phyloP scores from a whole-genome alignment of 2,888 invertebrate genomes.

The Apantesis nais region DNA sequence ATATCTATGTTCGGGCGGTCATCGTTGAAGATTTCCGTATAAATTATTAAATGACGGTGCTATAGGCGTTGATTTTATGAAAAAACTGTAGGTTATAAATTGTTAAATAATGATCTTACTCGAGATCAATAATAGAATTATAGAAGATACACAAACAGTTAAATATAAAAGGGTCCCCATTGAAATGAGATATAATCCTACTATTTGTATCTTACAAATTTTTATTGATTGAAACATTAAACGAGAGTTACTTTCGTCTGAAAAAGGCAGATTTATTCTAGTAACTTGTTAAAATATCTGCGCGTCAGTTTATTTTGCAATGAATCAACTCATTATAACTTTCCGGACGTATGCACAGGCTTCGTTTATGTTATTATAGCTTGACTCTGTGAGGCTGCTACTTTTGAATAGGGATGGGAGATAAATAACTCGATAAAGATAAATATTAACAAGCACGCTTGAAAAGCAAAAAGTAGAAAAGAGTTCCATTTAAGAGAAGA shows the following conservation, averaged over 20 bases:
- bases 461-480: not conserved
- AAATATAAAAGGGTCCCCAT: conserved; percentile 92
- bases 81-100: conserved; percentile 84
- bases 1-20: conserved; percentile 79
- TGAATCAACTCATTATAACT: conserved; percentile 25
- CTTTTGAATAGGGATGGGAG: not conserved
- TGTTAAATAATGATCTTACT: conserved; percentile 94
- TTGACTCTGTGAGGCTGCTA: not conserved
- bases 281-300: not conserved
- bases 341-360: conserved; percentile 9
- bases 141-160: conserved; percentile 97
- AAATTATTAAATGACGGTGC: conserved; percentile 85
- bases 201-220: not conserved
- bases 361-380: conserved; percentile 3
- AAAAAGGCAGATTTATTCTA: not conserved
- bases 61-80: conserved; percentile 84
- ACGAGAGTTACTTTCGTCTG: not conserved
- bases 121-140: conserved; percentile 99
- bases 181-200: not conserved
- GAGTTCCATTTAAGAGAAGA: not conserved
- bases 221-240: not conserved
- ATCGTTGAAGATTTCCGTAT: conserved; percentile 77
- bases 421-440: not conserved
- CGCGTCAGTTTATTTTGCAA: conserved; percentile 5
- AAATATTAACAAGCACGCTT: not conserved